A percentile compares a stretch with the other conserved stretches of the same genome.
These are phyloP conservation scores for Orchestia grillus DNA, from an alignment of 1,140 invertebrate genomes.

Conservation along the genomic window DNA sequence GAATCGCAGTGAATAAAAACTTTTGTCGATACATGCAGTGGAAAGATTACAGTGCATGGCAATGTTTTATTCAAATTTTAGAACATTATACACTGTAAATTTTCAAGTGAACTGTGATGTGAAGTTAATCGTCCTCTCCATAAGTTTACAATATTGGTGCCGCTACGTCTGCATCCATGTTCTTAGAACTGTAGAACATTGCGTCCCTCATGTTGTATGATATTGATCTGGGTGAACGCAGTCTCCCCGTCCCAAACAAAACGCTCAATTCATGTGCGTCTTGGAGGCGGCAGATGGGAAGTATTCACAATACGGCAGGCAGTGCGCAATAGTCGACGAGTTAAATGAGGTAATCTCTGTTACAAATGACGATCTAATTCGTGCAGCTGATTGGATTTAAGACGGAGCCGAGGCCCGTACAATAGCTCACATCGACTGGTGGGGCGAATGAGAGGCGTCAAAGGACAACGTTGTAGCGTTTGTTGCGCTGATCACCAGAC, in stretches of 20 bases:
- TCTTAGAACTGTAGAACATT: neutral
- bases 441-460: constrained; percentile 45
- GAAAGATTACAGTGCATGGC: neutral
- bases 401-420: neutral
- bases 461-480: constrained; percentile 46
- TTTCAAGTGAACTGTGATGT: neutral
- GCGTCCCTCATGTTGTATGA: neutral
- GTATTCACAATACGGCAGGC: neutral
- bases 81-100: neutral
- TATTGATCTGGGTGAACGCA: neutral
- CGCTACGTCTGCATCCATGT: neutral
- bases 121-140: neutral
- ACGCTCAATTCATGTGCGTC: neutral
- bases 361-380: constrained; percentile 35
- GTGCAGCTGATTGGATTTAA: constrained; percentile 12
- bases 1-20: neutral
- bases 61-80: neutral
- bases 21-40: neutral
- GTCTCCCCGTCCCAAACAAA: neutral
- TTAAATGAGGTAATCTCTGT: constrained; percentile 32
- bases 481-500: constrained; percentile 23
- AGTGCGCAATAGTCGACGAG: constrained; percentile 28
- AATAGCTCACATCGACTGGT: constrained; percentile 27
- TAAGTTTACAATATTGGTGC: neutral
- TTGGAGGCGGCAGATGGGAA: neutral